Evolutionary conservation across 2,113 vertebrate species (phyloP), one percentile per base, ranked within the genome.

Genomic region (Cygnus atratus): DNA sequence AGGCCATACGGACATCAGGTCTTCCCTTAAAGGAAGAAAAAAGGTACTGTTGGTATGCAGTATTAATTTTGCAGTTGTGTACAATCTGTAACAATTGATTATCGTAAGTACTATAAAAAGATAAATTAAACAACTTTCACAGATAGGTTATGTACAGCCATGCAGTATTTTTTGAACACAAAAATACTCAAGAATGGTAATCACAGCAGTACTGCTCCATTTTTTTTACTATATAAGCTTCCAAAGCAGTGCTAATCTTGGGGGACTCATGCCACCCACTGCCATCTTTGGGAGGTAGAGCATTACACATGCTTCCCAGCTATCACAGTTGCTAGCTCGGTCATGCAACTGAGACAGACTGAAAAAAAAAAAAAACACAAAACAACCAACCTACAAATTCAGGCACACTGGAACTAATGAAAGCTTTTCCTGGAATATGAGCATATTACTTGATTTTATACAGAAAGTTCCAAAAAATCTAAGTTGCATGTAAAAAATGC

Each of bases 1-100:
- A 99, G 61, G 99, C 98, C 98, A 98, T 98, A 48, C 99, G 98
- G n/a, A 99, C 98, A 39, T 99, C 99, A 18, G 96, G 85, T 88
- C 90, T 97, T 5, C 99, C 99, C 99, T 99, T 88, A 67, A 77
- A 76, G 68, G 87, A 74, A 88, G 72, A 82, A 5, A 80, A 84
- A 82, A 72, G 24, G n/a, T 15, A 41, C 6, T 29, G 18, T 22
- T 35, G 86, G 46, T 48, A 48, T 48, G 46, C 46, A 22, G 46
- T 48, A 21, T 48, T 22, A 48, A 48, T 48, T 48, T 48, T 48
- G 46, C 46, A 48, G 46, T 11, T 48, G 20, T 48, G 46, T 48
- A 48, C 46, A 48, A 48, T 22, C 20, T 66, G 43, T 29, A 71
- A 25, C 13, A 81, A 61, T 6, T 72, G 11, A 39, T 62, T 65